These are phyloP conservation scores for Danio kyathit DNA, from an alignment of 2,797 vertebrate genomes.

Conservation along the genomic window DNA sequence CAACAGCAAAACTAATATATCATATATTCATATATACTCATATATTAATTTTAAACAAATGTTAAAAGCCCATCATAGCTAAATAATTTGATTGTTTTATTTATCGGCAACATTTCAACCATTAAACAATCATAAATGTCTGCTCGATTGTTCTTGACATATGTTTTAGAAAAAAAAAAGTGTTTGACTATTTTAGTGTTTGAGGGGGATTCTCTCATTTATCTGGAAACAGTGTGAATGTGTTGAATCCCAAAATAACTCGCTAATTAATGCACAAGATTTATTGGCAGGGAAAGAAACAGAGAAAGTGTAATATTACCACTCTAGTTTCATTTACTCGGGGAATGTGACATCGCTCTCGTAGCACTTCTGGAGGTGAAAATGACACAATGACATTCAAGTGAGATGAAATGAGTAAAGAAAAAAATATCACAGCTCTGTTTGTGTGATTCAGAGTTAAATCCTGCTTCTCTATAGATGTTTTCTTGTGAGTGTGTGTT, in stretches of 20 bases:
- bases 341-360: conserved; percentile 24
- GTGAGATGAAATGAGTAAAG: conserved; percentile 15
- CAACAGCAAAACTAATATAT: too few relatives aligned
- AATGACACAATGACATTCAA: conserved; percentile 25
- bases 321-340: conserved; percentile 25
- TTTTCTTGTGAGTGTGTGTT: not conserved
- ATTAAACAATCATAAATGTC: too few relatives aligned
- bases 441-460: conserved; percentile 16
- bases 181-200: not conserved
- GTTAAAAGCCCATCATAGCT: too few relatives aligned
- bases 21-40: too few relatives aligned
- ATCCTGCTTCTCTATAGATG: not conserved
- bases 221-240: not conserved
- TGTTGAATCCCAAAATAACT: conserved; percentile 8
- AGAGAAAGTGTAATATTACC: not conserved
- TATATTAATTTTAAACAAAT: too few relatives aligned
- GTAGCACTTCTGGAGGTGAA: conserved; percentile 51
- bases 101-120: too few relatives aligned
- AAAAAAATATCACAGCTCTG: conserved; percentile 8
- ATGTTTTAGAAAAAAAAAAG: too few relatives aligned
- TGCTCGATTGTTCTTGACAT: too few relatives aligned
- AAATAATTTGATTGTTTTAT: too few relatives aligned
- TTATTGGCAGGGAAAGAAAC: not conserved
- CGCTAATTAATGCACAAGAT: not conserved
- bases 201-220: conserved; percentile 1